Evolutionary conservation across 2,888 invertebrate genomes (phyloP), one percentile per base, ranked within the genome.

Genomic region (Perizoma flavofasciatum): DNA sequence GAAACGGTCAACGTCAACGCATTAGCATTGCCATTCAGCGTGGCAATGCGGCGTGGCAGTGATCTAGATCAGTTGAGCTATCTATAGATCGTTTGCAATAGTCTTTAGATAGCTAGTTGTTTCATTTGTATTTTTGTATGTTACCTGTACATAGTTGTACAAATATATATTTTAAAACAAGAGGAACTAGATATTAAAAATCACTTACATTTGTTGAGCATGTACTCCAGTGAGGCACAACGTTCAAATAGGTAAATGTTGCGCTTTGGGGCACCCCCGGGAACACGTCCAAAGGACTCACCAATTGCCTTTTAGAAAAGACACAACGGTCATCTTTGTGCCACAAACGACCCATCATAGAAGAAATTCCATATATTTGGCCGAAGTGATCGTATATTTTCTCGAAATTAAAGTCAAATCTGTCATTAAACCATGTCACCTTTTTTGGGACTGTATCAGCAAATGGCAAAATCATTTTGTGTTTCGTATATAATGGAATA

Each of bases 151-250:
- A n/a, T n/a, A n/a, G n/a, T n/a, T n/a, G n/a, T n/a, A n/a, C n/a
- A n/a, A n/a, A n/a, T n/a, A n/a, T n/a, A n/a, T n/a, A n/a, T n/a
- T n/a, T n/a, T n/a, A n/a, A n/a, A n/a, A n/a, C n/a, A 22, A 22
- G 22, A 22, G 22, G 22, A 22, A 22, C 1, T 22, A 22, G 1
- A 22, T 22, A 22, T 22, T 22, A 22, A 22, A 22, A 22, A 22
- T 1, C 4, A 70, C 70, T 56, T 73, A 85, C 85, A 64, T 75
- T 57, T 22, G 70, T 47, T 55, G 74, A 72, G 60, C 85, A 87
- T 1, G 79, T 72, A 52, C 82, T 79, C 86, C 86, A 88, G 5
- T 83, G 86, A 11, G 87, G 85, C 1, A 80, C 70, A 6, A 81
- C 71, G 61, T 87, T 88, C 33, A 83, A 67, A 67, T 80, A 70